These are phyloP conservation scores for Darevskia nairensis DNA, from an alignment of 2,797 vertebrate species.

Conservation along the genomic window DNA sequence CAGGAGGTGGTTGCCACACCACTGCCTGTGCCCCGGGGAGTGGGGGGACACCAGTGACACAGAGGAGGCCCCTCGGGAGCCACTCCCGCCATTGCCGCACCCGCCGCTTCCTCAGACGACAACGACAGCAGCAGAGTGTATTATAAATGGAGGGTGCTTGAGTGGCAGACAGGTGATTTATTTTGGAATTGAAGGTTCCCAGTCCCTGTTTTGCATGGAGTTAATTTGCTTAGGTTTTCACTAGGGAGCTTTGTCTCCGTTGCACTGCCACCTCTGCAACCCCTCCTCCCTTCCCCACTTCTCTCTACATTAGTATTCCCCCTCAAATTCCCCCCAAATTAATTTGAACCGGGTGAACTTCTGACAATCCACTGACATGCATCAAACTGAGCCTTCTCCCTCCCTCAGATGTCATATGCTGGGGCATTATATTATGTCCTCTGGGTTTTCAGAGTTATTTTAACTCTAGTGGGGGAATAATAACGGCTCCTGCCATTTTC, in stretches of 20 bases:
- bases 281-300: no score
- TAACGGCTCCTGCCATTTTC: background rate
- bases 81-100: fast-evolving
- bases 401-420: background rate
- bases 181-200: background rate
- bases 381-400: background rate
- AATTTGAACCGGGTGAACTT: background rate
- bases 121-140: no score
- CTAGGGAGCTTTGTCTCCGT: background rate
- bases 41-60: no score
- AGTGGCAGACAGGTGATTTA: background rate
- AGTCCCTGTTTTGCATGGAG: background rate
- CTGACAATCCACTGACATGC: background rate
- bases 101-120: no score
- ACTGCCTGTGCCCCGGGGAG: no score
- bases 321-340: background rate
- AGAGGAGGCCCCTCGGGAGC: no score
- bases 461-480: background rate
- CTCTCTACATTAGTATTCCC: background rate
- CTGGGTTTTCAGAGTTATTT: background rate
- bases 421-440: background rate
- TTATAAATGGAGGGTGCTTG: background rate
- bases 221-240: conserved; percentile 17
- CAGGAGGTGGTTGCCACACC: no score
- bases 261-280: background rate